A percentile compares a stretch with the other conserved stretches of the same genome.
These are phyloP conservation scores for Rambutsinella grinnellia DNA, from an alignment of 2,888 invertebrate species.

Conservation along the genomic window DNA sequence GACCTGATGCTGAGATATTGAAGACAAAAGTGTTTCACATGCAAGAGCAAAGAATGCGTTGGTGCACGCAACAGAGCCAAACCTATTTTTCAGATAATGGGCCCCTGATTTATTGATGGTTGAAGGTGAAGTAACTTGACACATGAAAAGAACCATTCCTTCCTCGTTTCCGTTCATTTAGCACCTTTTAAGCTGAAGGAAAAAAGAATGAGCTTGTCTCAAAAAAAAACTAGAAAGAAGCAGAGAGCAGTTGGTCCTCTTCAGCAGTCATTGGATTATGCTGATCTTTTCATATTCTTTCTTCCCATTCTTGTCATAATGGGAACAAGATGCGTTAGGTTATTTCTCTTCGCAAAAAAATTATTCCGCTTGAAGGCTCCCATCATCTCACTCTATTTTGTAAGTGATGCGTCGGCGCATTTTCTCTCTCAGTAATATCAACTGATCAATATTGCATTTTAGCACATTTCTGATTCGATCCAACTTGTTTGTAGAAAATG, in stretches of 20 bases:
- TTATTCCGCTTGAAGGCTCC: too few species aligned
- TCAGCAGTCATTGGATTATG: not conserved
- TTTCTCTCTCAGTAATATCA: too few species aligned
- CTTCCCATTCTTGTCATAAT: not conserved
- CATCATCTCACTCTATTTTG: too few species aligned
- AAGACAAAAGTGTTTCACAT: too few species aligned
- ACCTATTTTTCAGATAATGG: slow-evolving; percentile 26
- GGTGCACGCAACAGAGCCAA: too few species aligned
- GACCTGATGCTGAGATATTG: too few species aligned
- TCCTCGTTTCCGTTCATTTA: slow-evolving; percentile 25
- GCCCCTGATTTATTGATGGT: slow-evolving; percentile 40
- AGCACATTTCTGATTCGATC: too few species aligned
- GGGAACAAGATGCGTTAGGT: not conserved
- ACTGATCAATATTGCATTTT: slow-evolving; percentile 46
- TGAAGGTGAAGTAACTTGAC: slow-evolving; percentile 40
- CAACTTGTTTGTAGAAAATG: too few species aligned
- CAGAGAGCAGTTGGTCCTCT: not conserved
- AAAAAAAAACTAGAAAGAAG: not conserved
- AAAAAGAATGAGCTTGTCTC: not conserved
- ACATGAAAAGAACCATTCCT: slow-evolving; percentile 44
- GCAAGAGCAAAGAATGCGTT: too few species aligned
- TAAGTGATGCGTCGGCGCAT: too few species aligned
- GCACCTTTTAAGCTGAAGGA: not conserved
- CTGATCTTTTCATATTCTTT: not conserved
- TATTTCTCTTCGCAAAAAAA: not conserved